Evolutionary conservation across 2,888 invertebrate genomes (phyloP), one percentile per base, ranked within the genome.

Genomic region (Rhogogaster chlorosoma): DNA sequence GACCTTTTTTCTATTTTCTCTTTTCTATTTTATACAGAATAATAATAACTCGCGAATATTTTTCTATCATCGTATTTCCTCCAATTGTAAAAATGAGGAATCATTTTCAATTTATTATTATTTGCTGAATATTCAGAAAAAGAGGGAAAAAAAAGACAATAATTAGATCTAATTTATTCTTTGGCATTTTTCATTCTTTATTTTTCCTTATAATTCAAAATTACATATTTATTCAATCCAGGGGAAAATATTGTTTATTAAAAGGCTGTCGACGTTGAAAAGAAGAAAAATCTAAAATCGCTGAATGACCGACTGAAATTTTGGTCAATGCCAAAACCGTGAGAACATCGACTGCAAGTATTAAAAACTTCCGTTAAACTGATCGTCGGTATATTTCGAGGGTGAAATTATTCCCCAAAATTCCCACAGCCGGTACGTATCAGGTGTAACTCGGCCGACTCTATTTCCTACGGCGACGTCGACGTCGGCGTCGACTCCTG

Each of bases 401-500:
- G 10, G 10, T 61, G 53, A 53, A 53, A 7, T 49, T 18, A 7
- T 29, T 29, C 22, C 53, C 9, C 18, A 15, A 10, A 22, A n/a
- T 29, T 32, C 32, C 80, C 18, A 4, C 80, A n/a, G 80, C 38
- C 57, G 57, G 80, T 80, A 42, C 29, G n/a, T 4, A 2, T 45
- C n/a, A 45, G 15, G 45, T 45, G 18, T 38, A 32, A 32, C 42
- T 26, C 42, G 0, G n/a, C 22, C 45, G 29, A 22, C 49, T 32
- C 45, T 67, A 70, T 29, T 70, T 84, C 26, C n/a, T 49, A 15
- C 61, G 61, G 26, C 61, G 61, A 61, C 61, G 61, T 61, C 86
- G 83, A 1, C 86, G 86, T 38, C 86, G 83, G 80, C 92, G 91
- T 78, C 93, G 93, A 70, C 94, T 89, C 86, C 93, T 93, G 64